These are phyloP conservation scores for Idaea straminata DNA, from an alignment of 2,888 invertebrate species.

Conservation along the genomic window DNA sequence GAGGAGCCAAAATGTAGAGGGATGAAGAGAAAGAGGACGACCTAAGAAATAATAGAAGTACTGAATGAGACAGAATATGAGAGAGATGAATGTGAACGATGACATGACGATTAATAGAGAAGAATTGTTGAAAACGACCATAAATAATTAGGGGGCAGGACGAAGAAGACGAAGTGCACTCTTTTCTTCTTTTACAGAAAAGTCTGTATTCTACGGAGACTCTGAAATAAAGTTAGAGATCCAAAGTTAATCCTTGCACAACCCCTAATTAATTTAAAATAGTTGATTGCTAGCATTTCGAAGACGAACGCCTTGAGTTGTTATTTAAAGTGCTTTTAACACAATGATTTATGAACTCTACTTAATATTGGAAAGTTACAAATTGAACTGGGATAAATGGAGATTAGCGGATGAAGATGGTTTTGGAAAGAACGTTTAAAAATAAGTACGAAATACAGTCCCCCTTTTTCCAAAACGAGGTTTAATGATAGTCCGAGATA, in stretches of 20 bases:
- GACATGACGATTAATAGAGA: no score
- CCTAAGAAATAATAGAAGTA: no score
- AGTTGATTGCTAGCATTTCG: slow-evolving; percentile 9
- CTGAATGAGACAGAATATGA: no score
- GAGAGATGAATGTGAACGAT: no score
- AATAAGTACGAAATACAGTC: not conserved
- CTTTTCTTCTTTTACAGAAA: not conserved
- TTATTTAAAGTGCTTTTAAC: slow-evolving; percentile 7
- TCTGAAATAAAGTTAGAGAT: slow-evolving; percentile 12
- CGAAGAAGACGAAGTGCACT: no score
- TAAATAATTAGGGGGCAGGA: no score
- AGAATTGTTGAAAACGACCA: no score
- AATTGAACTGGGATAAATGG: not conserved
- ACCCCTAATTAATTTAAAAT: slow-evolving; percentile 23
- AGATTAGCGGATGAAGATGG: not conserved
- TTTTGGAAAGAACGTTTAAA: not conserved
- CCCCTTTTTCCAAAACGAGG: no score
- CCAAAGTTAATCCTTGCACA: slow-evolving; percentile 23
- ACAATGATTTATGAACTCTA: not conserved
- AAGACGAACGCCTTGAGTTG: slow-evolving; percentile 7
- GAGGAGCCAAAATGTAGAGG: no score
- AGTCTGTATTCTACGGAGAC: not conserved
- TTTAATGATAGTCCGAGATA: no score
- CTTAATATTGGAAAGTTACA: not conserved
- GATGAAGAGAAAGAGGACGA: no score